phyloP scores from a whole-genome alignment of 1,140 invertebrate species.

The Odontomachus brunneus region DNA sequence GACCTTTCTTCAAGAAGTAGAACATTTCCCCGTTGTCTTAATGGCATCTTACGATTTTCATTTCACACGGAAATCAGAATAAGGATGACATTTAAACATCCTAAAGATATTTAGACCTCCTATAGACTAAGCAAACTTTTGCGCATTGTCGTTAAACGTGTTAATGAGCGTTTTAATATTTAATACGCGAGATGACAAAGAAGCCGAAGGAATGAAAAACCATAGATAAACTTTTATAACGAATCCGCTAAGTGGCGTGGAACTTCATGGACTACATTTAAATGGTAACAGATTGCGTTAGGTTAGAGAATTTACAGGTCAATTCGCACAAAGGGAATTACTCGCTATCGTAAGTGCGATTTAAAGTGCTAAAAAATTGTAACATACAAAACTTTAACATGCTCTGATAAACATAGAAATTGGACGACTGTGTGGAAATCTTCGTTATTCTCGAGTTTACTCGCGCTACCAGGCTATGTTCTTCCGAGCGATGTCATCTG shows the following conservation, averaged over 20 bases:
- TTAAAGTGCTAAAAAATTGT: not conserved
- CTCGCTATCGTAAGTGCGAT: not conserved
- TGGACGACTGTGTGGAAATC: not conserved
- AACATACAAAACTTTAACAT: not conserved
- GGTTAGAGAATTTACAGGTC: not conserved
- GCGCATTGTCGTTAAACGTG: not conserved
- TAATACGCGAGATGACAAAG: not conserved
- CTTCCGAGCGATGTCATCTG: not conserved
- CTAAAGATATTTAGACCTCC: no score
- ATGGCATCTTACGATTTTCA: conserved; percentile 61
- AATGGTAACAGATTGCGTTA: not conserved
- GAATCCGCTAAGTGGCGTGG: not conserved
- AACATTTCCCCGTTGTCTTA: not conserved
- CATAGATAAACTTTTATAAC: conserved; percentile 15
- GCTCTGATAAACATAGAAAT: not conserved
- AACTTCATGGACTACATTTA: not conserved
- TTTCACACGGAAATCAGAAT: conserved; percentile 36
- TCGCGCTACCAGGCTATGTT: not conserved
- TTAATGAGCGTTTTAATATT: conserved; percentile 20
- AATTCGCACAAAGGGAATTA: not conserved
- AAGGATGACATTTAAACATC: conserved; percentile 61
- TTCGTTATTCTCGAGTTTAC: not conserved
- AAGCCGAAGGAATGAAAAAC: not conserved
- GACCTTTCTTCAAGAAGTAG: conserved; percentile 43
- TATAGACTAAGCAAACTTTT: conserved; percentile 7